Conservation (phyloP, 2,113 vertebrate species). For the mouse (Mus musculus) region DNA sequence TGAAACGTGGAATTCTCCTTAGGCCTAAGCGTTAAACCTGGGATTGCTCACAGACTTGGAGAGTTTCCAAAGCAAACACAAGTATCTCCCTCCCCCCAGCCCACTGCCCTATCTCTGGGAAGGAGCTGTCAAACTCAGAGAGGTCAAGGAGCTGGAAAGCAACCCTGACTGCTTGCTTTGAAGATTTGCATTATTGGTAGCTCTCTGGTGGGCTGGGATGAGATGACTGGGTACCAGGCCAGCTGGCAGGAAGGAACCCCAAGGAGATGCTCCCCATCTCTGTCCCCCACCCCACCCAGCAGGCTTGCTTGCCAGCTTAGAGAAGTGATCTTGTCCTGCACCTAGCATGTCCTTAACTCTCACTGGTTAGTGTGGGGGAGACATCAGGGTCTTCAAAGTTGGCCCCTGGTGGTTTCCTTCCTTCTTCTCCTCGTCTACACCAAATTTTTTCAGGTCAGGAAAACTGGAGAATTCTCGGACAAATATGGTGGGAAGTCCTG, state of each 20-base stretch:
- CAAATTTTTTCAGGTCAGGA: background rate
- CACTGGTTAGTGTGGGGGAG: background rate
- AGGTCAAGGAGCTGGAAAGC: background rate
- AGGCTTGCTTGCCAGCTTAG: background rate
- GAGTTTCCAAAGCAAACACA: conserved; percentile 27
- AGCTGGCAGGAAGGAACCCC: conserved; percentile 1
- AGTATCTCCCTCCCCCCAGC: background rate
- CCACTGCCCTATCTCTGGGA: background rate
- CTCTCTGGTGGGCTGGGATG: background rate
- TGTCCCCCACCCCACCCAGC: background rate
- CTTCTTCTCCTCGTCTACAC: background rate
- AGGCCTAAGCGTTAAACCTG: background rate
- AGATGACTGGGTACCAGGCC: background rate
- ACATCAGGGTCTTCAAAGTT: background rate
- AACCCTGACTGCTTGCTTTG: background rate
- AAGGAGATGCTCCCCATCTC: background rate
- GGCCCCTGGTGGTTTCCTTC: background rate
- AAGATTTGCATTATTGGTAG: background rate
- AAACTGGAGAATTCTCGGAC: background rate
- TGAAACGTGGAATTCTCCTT: background rate
- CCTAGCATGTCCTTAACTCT: background rate
- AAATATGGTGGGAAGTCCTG: conserved; percentile 21
- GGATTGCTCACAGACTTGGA: background rate
- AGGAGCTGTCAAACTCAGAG: background rate
- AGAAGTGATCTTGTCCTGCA: background rate